Conservation (phyloP, 2,797 vertebrate genomes). For the Harpagifer antarcticus region DNA sequence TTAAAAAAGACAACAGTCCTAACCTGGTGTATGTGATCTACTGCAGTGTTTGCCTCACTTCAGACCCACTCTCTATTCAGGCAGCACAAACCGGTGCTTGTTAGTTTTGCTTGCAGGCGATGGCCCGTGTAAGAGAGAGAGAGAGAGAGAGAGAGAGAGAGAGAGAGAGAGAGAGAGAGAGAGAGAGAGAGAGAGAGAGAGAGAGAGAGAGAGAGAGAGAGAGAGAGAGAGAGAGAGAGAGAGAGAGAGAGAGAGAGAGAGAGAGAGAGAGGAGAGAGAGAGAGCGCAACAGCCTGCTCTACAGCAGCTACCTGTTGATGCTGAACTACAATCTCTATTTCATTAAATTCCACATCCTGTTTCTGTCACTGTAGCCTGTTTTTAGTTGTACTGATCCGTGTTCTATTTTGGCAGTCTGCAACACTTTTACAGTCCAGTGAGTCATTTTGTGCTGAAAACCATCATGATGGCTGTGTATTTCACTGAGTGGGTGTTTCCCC, state of each 20-base stretch:
- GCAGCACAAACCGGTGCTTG: neutral
- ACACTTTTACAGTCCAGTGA: slow-evolving; percentile 16
- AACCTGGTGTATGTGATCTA: neutral
- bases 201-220: neutral
- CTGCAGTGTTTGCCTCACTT: neutral
- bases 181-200: neutral
- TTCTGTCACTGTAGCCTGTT: slow-evolving; percentile 5
- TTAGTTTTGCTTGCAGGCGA: neutral
- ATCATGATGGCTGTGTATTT: slow-evolving; percentile 8
- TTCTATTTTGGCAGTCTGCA: slow-evolving; percentile 45
- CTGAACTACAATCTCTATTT: slow-evolving; percentile 24
- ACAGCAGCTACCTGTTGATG: slow-evolving; percentile 28
- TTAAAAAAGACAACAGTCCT: neutral
- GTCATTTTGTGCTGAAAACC: slow-evolving; percentile 18
- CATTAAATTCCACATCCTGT: neutral
- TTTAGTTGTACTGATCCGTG: slow-evolving; percentile 7
- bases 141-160: too few relatives aligned
- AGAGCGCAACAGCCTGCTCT: neutral
- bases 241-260: neutral
- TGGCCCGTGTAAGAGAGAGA: neutral
- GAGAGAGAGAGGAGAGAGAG: too few relatives aligned
- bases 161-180: too few relatives aligned
- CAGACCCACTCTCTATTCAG: neutral
- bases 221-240: neutral
- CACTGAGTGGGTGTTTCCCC: slow-evolving; percentile 36